These are phyloP conservation scores for Fulica atra DNA, from an alignment of 2,113 vertebrate genomes.

Conservation along the genomic window DNA sequence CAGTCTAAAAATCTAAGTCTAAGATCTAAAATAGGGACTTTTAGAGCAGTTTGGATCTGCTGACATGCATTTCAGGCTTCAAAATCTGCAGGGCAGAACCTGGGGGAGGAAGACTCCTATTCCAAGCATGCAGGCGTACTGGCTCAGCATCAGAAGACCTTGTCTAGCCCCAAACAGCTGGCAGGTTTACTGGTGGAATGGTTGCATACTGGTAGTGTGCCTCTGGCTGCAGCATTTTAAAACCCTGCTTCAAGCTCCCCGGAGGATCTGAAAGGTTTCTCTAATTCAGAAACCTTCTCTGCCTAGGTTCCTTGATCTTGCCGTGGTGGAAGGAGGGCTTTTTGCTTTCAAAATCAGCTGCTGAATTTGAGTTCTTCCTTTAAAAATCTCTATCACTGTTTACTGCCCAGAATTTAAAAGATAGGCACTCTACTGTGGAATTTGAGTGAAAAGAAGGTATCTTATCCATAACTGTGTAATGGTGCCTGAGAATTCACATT, in stretches of 20 bases:
- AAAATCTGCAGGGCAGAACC: neutral
- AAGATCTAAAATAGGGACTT: neutral
- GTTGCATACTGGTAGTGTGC: no score
- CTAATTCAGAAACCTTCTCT: slow-evolving; percentile 33
- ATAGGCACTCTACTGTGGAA: neutral
- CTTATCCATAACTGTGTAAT: neutral
- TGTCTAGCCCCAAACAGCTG: neutral
- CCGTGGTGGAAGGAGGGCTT: slow-evolving; percentile 49
- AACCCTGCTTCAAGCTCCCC: neutral
- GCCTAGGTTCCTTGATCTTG: slow-evolving; percentile 46
- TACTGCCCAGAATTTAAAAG: neutral
- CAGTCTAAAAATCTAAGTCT: neutral
- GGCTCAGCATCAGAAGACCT: neutral
- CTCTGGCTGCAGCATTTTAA: neutral
- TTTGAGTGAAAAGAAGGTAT: neutral
- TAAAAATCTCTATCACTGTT: neutral
- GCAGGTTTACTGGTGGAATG: neutral
- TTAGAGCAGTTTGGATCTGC: neutral
- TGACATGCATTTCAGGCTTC: neutral
- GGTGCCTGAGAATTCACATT: neutral
- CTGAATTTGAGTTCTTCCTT: neutral
- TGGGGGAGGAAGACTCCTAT: neutral
- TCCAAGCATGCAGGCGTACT: neutral
- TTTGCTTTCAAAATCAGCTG: slow-evolving; percentile 70
- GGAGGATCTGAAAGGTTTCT: neutral